Percentiles rank a stretch among this genome's conserved stretches.
Conservation (phyloP, 1,140 invertebrate species). For the Mya arenaria region DNA sequence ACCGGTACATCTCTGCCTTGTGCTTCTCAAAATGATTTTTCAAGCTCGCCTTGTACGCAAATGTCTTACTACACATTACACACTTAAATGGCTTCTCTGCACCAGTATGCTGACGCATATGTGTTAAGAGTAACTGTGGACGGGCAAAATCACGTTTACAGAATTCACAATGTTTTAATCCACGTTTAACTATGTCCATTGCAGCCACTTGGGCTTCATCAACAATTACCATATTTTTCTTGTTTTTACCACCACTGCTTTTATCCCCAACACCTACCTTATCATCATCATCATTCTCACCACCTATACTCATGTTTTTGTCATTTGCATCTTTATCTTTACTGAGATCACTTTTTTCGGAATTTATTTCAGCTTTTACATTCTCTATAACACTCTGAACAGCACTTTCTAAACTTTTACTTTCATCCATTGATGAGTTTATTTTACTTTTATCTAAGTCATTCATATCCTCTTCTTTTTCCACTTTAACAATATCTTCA, state of each 20-base stretch:
- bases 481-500: neutral
- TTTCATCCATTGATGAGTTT: neutral
- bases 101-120: conserved; percentile 92
- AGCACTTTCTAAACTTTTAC: neutral
- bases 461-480: neutral
- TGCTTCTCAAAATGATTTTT: conserved; percentile 86
- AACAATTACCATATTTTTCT: conserved; percentile 7
- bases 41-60: conserved; percentile 93
- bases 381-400: conserved; percentile 3
- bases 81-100: conserved; percentile 98
- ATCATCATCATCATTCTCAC: neutral
- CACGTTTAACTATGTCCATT: conserved; percentile 44
- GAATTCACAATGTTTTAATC: conserved; percentile 41
- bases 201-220: conserved; percentile 37
- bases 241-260: neutral
- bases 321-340: neutral
- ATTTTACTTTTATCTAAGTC: neutral
- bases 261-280: neutral
- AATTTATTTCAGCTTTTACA: neutral
- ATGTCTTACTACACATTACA: conserved; percentile 93
- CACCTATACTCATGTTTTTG: neutral
- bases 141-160: conserved; percentile 50
- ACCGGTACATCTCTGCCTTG: conserved; percentile 50
- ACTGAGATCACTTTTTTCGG: neutral
- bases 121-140: conserved; percentile 87